These are phyloP conservation scores for Silurus glanis DNA, from an alignment of 2,113 vertebrate genomes.

Conservation along the genomic window DNA sequence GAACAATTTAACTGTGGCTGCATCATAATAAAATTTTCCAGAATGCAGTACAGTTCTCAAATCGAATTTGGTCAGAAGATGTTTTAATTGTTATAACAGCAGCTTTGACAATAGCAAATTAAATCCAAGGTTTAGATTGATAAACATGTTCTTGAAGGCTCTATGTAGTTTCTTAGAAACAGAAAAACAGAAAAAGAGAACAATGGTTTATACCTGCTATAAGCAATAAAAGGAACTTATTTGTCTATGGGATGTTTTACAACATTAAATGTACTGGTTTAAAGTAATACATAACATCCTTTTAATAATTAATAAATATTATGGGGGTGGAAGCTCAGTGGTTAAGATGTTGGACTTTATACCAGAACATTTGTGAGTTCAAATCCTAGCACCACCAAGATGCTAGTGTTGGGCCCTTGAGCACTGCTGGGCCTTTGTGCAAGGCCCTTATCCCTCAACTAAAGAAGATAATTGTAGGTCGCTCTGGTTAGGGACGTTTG, in stretches of 20 bases:
- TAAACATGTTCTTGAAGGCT: not conserved
- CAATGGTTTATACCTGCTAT: not conserved
- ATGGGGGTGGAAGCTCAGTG: no score
- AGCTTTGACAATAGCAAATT: not conserved
- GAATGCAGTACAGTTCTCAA: not conserved
- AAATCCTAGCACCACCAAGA: no score
- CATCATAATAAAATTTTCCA: not conserved
- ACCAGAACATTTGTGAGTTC: no score
- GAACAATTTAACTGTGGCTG: not conserved
- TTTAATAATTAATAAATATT: not conserved
- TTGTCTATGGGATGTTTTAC: not conserved
- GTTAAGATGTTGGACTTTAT: no score
- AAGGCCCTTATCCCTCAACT: no score
- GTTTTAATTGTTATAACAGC: not conserved
- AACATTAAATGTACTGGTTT: not conserved
- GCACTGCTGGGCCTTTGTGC: no score
- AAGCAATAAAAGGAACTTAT: not conserved
- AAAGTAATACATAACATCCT: not conserved
- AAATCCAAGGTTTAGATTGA: slow-evolving; percentile 1
- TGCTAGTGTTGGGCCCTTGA: no score
- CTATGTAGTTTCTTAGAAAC: not conserved
- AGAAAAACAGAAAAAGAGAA: not conserved
- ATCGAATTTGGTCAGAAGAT: not conserved
- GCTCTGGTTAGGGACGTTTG: no score
- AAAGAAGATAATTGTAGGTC: no score